Conservation (phyloP, 1,140 invertebrate genomes). For the Tenebrio molitor region DNA sequence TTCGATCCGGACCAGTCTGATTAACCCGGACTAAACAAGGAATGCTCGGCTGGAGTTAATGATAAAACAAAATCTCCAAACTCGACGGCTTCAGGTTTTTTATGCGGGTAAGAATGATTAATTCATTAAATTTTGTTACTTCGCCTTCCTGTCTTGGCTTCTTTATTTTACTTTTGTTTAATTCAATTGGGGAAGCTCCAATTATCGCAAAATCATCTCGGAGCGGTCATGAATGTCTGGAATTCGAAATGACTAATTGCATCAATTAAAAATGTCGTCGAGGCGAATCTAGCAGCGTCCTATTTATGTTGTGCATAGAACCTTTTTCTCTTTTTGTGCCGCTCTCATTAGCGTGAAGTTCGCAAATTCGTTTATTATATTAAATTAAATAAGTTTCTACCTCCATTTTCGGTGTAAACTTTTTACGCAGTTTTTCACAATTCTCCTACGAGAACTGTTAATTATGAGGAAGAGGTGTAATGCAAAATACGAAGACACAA, state of each 20-base stretch:
- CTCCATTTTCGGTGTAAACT: slow-evolving; percentile 3
- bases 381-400: slow-evolving; percentile 35
- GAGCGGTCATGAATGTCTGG: not conserved
- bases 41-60: slow-evolving; percentile 2
- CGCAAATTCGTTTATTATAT: slow-evolving; percentile 33
- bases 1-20: slow-evolving; percentile 1
- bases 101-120: not conserved
- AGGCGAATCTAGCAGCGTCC: not conserved
- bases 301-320: slow-evolving; percentile 25
- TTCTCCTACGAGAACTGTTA: not conserved
- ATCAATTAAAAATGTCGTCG: slow-evolving; percentile 12
- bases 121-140: not conserved
- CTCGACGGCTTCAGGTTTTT: not conserved
- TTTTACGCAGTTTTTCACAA: slow-evolving; percentile 13
- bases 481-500: not conserved
- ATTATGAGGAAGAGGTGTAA: not conserved
- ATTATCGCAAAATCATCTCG: not conserved
- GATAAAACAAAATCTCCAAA: not conserved
- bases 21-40: slow-evolving; percentile 17
- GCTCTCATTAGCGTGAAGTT: slow-evolving; percentile 24
- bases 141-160: not conserved
- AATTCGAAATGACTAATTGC: slow-evolving; percentile 1
- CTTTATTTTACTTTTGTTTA: slow-evolving; percentile 9
- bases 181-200: not conserved
- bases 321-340: slow-evolving; percentile 33